Evolutionary conservation across 2,888 invertebrate species (phyloP).

Genomic region (Dysmachus trigonus): DNA sequence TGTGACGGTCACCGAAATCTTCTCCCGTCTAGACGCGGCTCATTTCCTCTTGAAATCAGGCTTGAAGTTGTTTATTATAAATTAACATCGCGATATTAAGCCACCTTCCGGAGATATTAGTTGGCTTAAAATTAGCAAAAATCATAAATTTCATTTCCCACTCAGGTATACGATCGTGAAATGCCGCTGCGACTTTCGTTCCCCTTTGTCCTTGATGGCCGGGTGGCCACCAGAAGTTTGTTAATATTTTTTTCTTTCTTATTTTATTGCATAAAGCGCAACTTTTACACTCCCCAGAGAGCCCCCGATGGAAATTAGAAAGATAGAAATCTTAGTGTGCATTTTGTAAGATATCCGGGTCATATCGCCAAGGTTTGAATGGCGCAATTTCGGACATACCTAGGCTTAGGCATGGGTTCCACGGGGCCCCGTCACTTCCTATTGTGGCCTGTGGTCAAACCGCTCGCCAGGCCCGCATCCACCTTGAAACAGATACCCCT

Average conservation of each 20-base stretch:
- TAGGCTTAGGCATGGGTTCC: not conserved
- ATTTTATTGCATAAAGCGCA: not conserved
- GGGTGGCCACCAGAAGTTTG: not conserved
- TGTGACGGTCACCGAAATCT: not conserved
- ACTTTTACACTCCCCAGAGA: not conserved
- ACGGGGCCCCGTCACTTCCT: slow-evolving; percentile 7
- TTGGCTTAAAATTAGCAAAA: not conserved
- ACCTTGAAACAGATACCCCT: not conserved
- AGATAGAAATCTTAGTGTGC: not conserved
- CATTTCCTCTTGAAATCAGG: not conserved
- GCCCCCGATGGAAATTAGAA: not conserved
- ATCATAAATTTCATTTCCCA: not conserved
- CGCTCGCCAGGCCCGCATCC: not conserved
- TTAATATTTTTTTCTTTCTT: not conserved
- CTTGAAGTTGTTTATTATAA: not conserved
- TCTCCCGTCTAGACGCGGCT: not conserved
- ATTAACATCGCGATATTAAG: not conserved
- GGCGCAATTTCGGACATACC: slow-evolving; percentile 8
- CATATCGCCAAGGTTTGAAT: slow-evolving; percentile 13
- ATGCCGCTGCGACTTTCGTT: not conserved
- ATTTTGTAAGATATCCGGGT: slow-evolving; percentile 3
- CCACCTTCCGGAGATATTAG: not conserved
- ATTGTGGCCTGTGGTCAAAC: slow-evolving; percentile 3
- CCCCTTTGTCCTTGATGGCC: not conserved
- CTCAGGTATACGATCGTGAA: not conserved